A percentile compares a stretch with the other conserved stretches of the same genome.
These are phyloP conservation scores for Catagonus wagneri DNA, from an alignment of 2,113 vertebrate species.

Conservation along the genomic window DNA sequence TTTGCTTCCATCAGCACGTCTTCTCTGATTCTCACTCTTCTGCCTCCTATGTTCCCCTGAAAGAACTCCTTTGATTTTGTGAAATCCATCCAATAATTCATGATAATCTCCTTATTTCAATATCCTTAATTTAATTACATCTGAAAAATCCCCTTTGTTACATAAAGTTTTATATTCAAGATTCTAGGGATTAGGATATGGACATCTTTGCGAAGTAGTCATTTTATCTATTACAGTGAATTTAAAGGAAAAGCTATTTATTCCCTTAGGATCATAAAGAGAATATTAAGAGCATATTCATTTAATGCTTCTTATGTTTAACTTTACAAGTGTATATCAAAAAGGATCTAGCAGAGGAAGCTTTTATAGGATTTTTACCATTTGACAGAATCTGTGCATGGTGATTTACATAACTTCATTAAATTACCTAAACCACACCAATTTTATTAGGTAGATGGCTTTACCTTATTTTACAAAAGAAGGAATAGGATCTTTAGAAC, in stretches of 20 bases:
- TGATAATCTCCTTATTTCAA: neutral
- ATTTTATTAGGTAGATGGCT: neutral
- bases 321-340: neutral
- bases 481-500: neutral
- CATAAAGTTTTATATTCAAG: neutral
- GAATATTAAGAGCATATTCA: neutral
- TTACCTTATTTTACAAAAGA: conserved; percentile 9
- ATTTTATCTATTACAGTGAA: neutral
- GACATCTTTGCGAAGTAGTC: neutral
- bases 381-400: neutral
- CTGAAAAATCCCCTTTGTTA: neutral
- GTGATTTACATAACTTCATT: neutral
- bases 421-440: neutral
- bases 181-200: neutral
- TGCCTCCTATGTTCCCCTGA: neutral
- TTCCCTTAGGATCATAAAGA: neutral
- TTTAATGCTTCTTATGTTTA: neutral
- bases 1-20: neutral
- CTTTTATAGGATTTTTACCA: neutral
- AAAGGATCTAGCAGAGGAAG: neutral
- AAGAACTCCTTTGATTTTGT: neutral
- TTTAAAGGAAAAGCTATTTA: neutral
- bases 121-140: neutral
- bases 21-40: neutral
- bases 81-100: neutral